phyloP scores from a whole-genome alignment of 2,113 vertebrate species.

The Chauna torquata region DNA sequence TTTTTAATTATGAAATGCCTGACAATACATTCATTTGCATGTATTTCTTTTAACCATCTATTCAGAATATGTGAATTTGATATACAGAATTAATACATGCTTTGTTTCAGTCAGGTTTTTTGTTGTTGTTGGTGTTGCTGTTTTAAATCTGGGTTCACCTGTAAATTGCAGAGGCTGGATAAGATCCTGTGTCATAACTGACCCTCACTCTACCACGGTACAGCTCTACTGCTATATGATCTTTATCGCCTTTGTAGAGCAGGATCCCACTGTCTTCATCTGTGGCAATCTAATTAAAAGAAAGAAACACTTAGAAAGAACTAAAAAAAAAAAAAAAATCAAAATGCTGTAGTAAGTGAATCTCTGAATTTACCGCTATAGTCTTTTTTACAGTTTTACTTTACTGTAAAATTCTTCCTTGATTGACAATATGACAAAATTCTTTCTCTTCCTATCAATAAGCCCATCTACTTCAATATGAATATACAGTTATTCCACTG shows the following conservation, averaged over 20 bases:
- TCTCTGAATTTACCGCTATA: neutral
- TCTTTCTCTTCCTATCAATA: neutral
- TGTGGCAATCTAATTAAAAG: constrained; percentile 88
- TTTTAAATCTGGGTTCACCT: constrained; percentile 78
- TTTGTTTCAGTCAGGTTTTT: neutral
- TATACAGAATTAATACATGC: neutral
- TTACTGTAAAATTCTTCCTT: neutral
- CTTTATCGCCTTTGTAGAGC: constrained; percentile 93
- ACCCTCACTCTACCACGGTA: constrained; percentile 94
- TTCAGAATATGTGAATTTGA: neutral
- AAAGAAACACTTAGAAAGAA: constrained; percentile 8
- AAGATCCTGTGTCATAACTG: constrained; percentile 93
- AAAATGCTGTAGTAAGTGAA: neutral
- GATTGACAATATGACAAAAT: neutral
- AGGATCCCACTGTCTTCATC: constrained; percentile 96
- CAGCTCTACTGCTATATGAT: constrained; percentile 93
- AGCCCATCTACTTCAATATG: neutral
- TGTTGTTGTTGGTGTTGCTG: neutral
- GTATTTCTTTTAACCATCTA: neutral
- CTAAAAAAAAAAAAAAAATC: neutral
- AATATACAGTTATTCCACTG: neutral
- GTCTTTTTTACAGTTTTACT: neutral
- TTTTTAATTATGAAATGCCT: neutral
- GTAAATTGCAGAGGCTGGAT: constrained; percentile 96
- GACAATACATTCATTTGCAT: neutral